Evolutionary conservation across 2,888 invertebrate genomes (phyloP).

Genomic region (Heteropelma amictum): DNA sequence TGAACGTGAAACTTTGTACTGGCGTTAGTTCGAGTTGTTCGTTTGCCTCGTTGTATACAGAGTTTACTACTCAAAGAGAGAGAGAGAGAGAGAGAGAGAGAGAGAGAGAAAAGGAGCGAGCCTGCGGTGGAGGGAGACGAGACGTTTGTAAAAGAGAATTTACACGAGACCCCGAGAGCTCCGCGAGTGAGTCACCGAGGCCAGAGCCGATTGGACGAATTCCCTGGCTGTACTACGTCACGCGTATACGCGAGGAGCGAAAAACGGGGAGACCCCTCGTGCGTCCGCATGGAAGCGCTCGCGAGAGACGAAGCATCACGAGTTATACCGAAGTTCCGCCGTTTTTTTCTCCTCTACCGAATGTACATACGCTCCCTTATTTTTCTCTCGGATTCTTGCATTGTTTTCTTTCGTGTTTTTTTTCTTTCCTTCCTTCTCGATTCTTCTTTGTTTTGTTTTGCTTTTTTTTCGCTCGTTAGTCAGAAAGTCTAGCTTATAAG

Average conservation of each 20-base stretch:
- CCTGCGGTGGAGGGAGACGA: conserved; percentile 61
- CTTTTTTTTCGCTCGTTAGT: conserved; percentile 1
- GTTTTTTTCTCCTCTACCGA: conserved; percentile 49
- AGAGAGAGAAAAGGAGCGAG: conserved; percentile 8
- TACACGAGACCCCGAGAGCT: conserved; percentile 68
- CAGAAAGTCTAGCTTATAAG: conserved; percentile 32
- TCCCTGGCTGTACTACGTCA: conserved; percentile 67
- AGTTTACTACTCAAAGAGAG: conserved; percentile 1
- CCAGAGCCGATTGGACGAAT: conserved; percentile 63
- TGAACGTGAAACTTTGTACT: conserved; percentile 51
- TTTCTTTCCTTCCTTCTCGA: not conserved
- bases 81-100: conserved; percentile 6
- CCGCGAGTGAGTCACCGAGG: conserved; percentile 68
- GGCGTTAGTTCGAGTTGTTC: conserved; percentile 49
- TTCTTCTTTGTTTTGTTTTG: not conserved
- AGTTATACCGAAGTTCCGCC: conserved; percentile 41
- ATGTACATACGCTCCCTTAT: too few relatives aligned
- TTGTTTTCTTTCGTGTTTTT: not conserved
- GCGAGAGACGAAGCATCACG: conserved; percentile 45
- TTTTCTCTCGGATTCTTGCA: not conserved
- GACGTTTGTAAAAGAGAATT: conserved; percentile 67
- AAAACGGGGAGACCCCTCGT: conserved; percentile 31
- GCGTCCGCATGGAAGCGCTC: conserved; percentile 1
- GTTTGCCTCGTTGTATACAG: conserved; percentile 32
- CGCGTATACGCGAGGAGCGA: conserved; percentile 32